Evolutionary conservation across 1,140 invertebrate genomes (phyloP), one percentile per base, ranked within the genome.

Genomic region (Papilio polyxenes): DNA sequence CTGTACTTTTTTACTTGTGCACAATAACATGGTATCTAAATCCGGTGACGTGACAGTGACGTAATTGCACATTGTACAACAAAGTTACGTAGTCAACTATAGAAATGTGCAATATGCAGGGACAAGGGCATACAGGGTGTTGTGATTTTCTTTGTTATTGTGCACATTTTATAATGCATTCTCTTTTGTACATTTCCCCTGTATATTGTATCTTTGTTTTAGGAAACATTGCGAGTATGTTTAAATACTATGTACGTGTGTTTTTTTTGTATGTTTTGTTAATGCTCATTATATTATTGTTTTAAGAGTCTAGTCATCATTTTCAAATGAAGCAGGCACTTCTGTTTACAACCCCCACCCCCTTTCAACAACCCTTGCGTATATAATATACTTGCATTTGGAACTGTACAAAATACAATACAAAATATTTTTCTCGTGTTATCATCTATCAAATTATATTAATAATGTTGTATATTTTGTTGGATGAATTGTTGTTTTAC

Each of bases 231-330:
- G 86, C 84, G 87, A 85, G 83, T 84, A 83, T 85, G 82, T 75
- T 79, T 85, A 83, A 75, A 81, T 83, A 84, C 84, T 88, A 88
- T 84, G 87, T 84, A 89, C 81, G 85, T 89, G 86, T 89, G 87
- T 90, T 87, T 89, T 90, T 89, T 89, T 44, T 31, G 23, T 31
- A 72, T 87, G 83, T 92, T 91, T 91, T 93, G 90, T 93, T 92
- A 94, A 94, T 94, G 92, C 92, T 94, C 92, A 94, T 91, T 90
- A 62, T 91, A 90, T 89, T 92, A 92, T 90, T 87, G 88, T 93
- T 94, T 91, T 93, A 94, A 92, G 90, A 93, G 90, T 94, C 93
- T 94, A 94, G 93, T 94, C 93, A 94, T 91, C 90, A 89, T 89
- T 92, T 90, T 88, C 88, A 89, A 89, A 83, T 75, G 85, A 87